Conservation (phyloP, 1,140 invertebrate genomes). For the Drosophila virilis region DNA sequence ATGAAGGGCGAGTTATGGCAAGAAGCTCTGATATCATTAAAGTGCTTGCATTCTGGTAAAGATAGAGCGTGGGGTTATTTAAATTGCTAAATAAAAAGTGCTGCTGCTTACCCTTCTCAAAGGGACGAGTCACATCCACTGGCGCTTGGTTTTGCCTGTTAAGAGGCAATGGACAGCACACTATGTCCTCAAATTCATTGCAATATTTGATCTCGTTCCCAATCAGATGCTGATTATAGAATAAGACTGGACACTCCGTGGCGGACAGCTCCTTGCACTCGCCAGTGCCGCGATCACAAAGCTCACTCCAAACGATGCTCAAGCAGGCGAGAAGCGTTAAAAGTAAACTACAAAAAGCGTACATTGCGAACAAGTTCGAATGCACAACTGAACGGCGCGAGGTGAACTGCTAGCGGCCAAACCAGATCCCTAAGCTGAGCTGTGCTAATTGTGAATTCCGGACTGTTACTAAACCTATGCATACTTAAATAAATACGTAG, state of each 20-base stretch:
- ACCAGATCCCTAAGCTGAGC: constrained; percentile 12
- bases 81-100: not conserved
- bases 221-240: constrained; percentile 61
- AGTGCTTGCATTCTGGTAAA: constrained; percentile 57
- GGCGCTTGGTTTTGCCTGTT: constrained; percentile 35
- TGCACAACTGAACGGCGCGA: constrained; percentile 16
- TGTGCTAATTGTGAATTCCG: constrained; percentile 1
- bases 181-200: constrained; percentile 68
- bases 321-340: constrained; percentile 21
- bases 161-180: constrained; percentile 66
- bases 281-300: constrained; percentile 61
- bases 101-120: constrained; percentile 50
- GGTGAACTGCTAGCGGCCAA: constrained; percentile 7
- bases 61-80: not conserved
- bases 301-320: constrained; percentile 26
- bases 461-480: constrained; percentile 9
- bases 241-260: constrained; percentile 59
- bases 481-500: constrained; percentile 18
- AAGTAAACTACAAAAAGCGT: not conserved
- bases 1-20: constrained; percentile 65
- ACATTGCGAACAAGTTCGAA: constrained; percentile 13
- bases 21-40: constrained; percentile 43
- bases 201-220: constrained; percentile 56
- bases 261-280: constrained; percentile 56
- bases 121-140: constrained; percentile 23